Base-by-base conservation (phyloP, 1,140 invertebrate species). In the Lethocerus indicus region DNA sequence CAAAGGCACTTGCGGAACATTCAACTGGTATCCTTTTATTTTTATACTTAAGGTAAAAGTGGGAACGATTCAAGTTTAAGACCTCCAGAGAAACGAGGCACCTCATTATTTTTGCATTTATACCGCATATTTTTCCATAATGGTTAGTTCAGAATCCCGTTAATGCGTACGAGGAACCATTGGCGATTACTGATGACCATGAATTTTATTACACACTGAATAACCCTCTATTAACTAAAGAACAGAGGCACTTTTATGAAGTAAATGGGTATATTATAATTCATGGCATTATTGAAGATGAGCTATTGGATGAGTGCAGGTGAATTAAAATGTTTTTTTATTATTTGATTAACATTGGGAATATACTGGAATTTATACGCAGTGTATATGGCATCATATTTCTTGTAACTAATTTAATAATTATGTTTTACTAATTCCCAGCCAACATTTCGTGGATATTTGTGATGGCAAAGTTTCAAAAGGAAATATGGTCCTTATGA, bases 251-350 rank as follows among this genome's bases (percentile, higher is more conserved):
- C 41, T 86, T 84, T 62, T 90, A 88, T 61, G 83, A 87, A 63
- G 70, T 75, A 49, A 84, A 88, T 73, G 76, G 86, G n/a, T 89
- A 72, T 60, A 51, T 88, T 24, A 59, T 89, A 1, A 70, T 89
- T 27, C 71, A 68, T 43, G 73, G 76, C 35, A 59, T 86, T 13
- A 66, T 87, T 24, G 59, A 71, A 1, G 57, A 70, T 54, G 59
- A 73, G 23, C 59, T 80, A 6, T 54, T 88, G 9, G 69, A 84
- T 26, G 63, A 61, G 61, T 81, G 71, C 58, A 68, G 66, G 71
- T 73, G 65, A 60, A 61, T n/a, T n/a, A n/a, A n/a, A n/a, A n/a
- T n/a, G n/a, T n/a, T n/a, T n/a, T n/a, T n/a, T n/a, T n/a, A n/a
- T n/a, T n/a, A n/a, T n/a, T n/a, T n/a, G n/a, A n/a, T n/a, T n/a